Evolutionary conservation across 2,888 invertebrate species (phyloP).

Genomic region (Sinotaia quadrata): DNA sequence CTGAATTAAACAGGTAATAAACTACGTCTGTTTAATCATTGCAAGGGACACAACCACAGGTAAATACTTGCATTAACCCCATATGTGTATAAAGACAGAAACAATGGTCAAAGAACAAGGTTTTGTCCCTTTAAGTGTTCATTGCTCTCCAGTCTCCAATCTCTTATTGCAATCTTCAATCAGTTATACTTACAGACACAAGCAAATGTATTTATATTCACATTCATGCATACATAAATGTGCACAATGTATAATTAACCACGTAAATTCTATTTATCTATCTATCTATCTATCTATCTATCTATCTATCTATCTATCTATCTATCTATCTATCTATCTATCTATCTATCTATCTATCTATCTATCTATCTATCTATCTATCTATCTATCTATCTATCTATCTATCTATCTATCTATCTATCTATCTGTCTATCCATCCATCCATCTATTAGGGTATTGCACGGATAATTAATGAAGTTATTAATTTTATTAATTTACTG

Average conservation of each 20-base stretch:
- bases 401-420: slow-evolving; percentile 15
- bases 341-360: slow-evolving; percentile 4
- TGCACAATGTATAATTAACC: neutral
- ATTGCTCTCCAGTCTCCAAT: too few relatives aligned
- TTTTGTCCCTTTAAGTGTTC: too few relatives aligned
- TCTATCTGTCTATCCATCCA: too few relatives aligned
- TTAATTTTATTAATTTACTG: too few relatives aligned
- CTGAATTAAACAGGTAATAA: too few relatives aligned
- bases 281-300: neutral
- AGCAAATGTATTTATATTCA: neutral
- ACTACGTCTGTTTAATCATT: too few relatives aligned
- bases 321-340: neutral
- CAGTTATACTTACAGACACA: neutral
- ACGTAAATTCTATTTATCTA: neutral
- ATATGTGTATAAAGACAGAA: too few relatives aligned
- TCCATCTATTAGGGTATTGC: neutral
- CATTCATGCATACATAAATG: neutral
- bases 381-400: slow-evolving; percentile 17
- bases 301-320: neutral
- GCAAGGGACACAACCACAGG: too few relatives aligned
- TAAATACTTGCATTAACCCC: too few relatives aligned
- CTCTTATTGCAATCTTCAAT: too few relatives aligned
- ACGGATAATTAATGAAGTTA: too few relatives aligned
- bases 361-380: neutral
- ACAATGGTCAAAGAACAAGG: too few relatives aligned